phyloP scores from a whole-genome alignment of 2,888 invertebrate species.

The Clanis bilineata region DNA sequence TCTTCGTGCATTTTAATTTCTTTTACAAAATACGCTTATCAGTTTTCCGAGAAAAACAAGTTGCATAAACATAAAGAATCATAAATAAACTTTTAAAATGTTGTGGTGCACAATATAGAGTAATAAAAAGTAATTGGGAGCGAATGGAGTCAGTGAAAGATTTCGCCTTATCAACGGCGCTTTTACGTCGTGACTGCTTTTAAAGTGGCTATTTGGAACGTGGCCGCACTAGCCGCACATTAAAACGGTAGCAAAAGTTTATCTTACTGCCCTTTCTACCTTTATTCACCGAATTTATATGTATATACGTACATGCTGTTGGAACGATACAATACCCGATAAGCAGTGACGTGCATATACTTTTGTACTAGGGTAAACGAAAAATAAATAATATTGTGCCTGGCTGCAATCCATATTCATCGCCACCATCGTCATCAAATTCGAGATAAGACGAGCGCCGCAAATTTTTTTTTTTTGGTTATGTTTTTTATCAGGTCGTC shows the following conservation, averaged over 20 bases:
- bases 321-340: too few species aligned
- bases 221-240: conserved; percentile 23
- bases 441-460: too few species aligned
- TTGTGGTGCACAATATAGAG: conserved; percentile 3
- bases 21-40: not conserved
- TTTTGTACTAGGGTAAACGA: too few species aligned
- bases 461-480: too few species aligned
- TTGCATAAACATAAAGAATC: not conserved
- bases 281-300: conserved; percentile 19
- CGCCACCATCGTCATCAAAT: too few species aligned
- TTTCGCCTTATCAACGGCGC: conserved; percentile 31
- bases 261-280: conserved; percentile 24
- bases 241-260: conserved; percentile 24
- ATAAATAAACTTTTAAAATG: not conserved
- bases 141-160: conserved; percentile 31
- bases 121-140: conserved; percentile 33
- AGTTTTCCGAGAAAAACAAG: not conserved
- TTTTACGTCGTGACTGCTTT: conserved; percentile 28
- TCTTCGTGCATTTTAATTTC: too few species aligned
- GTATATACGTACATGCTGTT: conserved; percentile 21
- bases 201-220: conserved; percentile 35
- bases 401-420: too few species aligned
- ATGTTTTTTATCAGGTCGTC: too few species aligned
- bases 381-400: too few species aligned
- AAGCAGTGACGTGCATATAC: too few species aligned